phyloP scores from a whole-genome alignment of 2,888 invertebrate species.

The Lissocephala sabroskyi region DNA sequence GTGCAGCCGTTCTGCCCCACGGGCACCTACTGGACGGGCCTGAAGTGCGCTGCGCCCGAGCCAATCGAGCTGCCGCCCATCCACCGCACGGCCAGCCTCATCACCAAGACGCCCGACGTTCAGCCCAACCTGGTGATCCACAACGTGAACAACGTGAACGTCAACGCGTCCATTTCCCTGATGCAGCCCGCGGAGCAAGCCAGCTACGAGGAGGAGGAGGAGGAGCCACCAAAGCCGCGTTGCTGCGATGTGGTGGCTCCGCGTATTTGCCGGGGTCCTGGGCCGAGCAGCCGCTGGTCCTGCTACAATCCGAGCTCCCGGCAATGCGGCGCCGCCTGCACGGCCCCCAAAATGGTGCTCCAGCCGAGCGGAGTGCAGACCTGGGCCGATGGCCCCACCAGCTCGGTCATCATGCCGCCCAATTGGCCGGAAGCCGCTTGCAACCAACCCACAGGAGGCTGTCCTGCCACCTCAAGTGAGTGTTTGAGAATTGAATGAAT shows the following conservation, averaged over 20 bases:
- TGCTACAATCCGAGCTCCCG: constrained; percentile 49
- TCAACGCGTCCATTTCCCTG: not conserved
- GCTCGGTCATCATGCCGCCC: constrained; percentile 42
- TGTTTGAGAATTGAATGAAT: no score
- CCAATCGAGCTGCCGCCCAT: constrained; percentile 29
- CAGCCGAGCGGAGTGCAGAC: constrained; percentile 23
- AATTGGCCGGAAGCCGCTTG: constrained; percentile 30
- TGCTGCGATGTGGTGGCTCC: constrained; percentile 62
- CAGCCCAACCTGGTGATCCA: constrained; percentile 32
- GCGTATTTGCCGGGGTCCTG: constrained; percentile 38
- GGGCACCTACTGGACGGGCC: constrained; percentile 53
- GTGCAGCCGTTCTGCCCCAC: constrained; percentile 42
- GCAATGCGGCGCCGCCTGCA: constrained; percentile 57
- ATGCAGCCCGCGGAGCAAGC: not conserved
- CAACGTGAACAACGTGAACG: constrained; percentile 39
- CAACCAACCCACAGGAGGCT: constrained; percentile 25
- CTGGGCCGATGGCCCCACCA: constrained; percentile 20
- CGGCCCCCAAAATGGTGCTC: constrained; percentile 46
- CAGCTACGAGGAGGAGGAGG: not conserved
- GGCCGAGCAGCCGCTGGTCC: constrained; percentile 32
- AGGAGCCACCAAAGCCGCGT: not conserved
- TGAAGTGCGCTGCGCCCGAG: constrained; percentile 32
- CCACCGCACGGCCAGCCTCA: constrained; percentile 27
- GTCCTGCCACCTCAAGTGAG: not conserved
- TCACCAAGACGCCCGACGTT: constrained; percentile 22